Evolutionary conservation across 2,888 invertebrate genomes (phyloP).

Genomic region (Eristalis tenax): DNA sequence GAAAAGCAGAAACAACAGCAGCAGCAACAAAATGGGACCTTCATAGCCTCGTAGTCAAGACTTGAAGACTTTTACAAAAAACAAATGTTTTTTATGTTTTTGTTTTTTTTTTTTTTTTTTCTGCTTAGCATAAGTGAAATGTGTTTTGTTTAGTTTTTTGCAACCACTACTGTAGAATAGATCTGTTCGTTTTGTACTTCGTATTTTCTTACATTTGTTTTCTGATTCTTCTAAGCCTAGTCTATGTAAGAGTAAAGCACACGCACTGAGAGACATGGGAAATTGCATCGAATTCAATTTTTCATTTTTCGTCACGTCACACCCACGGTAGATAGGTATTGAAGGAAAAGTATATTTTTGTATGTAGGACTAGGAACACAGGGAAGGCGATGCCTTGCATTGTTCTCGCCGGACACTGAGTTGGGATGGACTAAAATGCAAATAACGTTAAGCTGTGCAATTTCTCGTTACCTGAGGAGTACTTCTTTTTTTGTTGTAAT

Average conservation of each 20-base stretch:
- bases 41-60: conserved; percentile 35
- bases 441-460: conserved; percentile 22
- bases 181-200: conserved; percentile 14
- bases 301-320: neutral
- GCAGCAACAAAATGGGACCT: conserved; percentile 45
- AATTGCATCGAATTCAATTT: conserved; percentile 26
- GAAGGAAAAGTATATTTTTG: neutral
- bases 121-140: conserved; percentile 4
- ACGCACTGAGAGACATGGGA: conserved; percentile 40
- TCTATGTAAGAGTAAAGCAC: conserved; percentile 23
- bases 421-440: conserved; percentile 10
- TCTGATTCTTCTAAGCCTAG: conserved; percentile 3
- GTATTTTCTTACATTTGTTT: conserved; percentile 6
- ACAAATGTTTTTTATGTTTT: neutral
- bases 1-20: conserved; percentile 25
- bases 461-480: conserved; percentile 18
- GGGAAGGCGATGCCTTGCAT: neutral
- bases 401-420: neutral
- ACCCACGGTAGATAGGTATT: neutral
- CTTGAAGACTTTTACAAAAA: conserved; percentile 7
- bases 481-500: conserved; percentile 2
- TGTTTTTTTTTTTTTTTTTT: conserved; percentile 5
- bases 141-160: conserved; percentile 5
- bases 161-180: neutral
- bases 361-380: neutral